A percentile compares a stretch with the other conserved stretches of the same genome.
Conservation (phyloP, 2,797 vertebrate species). For the Hippocampus kuda region DNA sequence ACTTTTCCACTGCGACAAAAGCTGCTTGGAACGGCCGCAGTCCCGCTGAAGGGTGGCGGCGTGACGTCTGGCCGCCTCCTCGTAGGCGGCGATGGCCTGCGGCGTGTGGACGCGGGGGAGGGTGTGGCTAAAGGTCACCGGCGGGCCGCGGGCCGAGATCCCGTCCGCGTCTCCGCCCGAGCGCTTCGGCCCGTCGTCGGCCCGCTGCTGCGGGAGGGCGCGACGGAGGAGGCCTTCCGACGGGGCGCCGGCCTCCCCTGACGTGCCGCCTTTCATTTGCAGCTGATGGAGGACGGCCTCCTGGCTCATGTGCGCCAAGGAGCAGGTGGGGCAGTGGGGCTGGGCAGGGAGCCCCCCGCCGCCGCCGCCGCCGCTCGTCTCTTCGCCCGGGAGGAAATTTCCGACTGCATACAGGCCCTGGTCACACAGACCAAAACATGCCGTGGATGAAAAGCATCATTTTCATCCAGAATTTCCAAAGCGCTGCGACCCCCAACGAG, state of each 20-base stretch:
- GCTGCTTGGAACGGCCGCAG: slow-evolving; percentile 88
- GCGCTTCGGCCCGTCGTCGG: slow-evolving; percentile 73
- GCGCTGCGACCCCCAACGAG: too few species aligned
- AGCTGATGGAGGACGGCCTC: slow-evolving; percentile 76
- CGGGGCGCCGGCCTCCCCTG: slow-evolving; percentile 65
- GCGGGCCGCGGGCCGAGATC: slow-evolving; percentile 76
- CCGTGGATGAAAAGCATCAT: too few species aligned
- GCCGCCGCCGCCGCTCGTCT: slow-evolving; percentile 46
- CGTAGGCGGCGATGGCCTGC: slow-evolving; percentile 69
- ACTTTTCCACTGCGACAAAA: slow-evolving; percentile 95
- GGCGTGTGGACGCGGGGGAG: slow-evolving; percentile 85
- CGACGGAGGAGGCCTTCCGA: slow-evolving; percentile 78
- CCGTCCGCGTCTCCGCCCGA: slow-evolving; percentile 79
- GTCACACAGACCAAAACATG: slow-evolving; percentile 35
- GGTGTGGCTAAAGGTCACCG: slow-evolving; percentile 93
- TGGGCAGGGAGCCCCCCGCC: slow-evolving; percentile 49
- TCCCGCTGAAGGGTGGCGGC: slow-evolving; percentile 91
- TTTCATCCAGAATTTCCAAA: too few species aligned
- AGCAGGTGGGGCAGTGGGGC: slow-evolving; percentile 68
- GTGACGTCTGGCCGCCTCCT: slow-evolving; percentile 80
- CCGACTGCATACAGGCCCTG: slow-evolving; percentile 92
- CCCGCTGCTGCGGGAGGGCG: slow-evolving; percentile 58
- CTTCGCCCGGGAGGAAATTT: slow-evolving; percentile 87
- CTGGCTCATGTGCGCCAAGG: slow-evolving; percentile 81
- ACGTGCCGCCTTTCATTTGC: slow-evolving; percentile 76